A percentile compares a stretch with the other conserved stretches of the same genome.
Evolutionary conservation across 1,140 invertebrate genomes (phyloP).

Genomic region (Euwallacea fornicatus): DNA sequence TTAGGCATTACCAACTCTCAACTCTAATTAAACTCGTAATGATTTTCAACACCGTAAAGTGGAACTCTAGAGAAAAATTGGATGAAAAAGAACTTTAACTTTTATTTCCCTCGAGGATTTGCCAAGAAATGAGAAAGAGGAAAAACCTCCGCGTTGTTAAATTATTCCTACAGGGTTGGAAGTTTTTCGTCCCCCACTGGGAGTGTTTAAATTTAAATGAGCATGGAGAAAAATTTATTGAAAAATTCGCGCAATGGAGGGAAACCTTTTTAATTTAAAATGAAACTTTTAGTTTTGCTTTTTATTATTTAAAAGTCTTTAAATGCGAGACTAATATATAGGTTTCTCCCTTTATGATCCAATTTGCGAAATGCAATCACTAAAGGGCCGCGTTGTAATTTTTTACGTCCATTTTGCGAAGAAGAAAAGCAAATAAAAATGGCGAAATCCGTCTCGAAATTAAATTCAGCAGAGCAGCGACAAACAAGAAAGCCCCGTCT

Average conservation of each 20-base stretch:
- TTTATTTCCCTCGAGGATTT: conserved; percentile 40
- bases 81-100: conserved; percentile 29
- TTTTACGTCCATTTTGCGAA: conserved; percentile 3
- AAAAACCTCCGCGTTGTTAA: conserved; percentile 1
- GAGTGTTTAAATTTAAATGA: too few relatives aligned
- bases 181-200: background rate
- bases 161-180: background rate
- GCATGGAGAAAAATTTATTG: too few relatives aligned
- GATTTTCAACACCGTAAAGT: conserved; percentile 37
- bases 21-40: conserved; percentile 43
- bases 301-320: background rate
- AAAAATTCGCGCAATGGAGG: too few relatives aligned
- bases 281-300: too few relatives aligned
- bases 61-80: conserved; percentile 30
- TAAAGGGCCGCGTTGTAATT: background rate
- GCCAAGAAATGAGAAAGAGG: conserved; percentile 31
- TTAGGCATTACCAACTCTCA: background rate
- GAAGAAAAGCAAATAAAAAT: conserved; percentile 23
- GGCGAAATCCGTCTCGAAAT: conserved; percentile 40
- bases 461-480: conserved; percentile 40
- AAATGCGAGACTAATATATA: background rate
- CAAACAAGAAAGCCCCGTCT: conserved; percentile 35
- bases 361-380: background rate
- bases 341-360: background rate
- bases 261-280: too few relatives aligned